Percentiles rank a stretch among this genome's conserved stretches.
Conservation (phyloP, 2,113 vertebrate genomes). For the Tetrax tetrax region DNA sequence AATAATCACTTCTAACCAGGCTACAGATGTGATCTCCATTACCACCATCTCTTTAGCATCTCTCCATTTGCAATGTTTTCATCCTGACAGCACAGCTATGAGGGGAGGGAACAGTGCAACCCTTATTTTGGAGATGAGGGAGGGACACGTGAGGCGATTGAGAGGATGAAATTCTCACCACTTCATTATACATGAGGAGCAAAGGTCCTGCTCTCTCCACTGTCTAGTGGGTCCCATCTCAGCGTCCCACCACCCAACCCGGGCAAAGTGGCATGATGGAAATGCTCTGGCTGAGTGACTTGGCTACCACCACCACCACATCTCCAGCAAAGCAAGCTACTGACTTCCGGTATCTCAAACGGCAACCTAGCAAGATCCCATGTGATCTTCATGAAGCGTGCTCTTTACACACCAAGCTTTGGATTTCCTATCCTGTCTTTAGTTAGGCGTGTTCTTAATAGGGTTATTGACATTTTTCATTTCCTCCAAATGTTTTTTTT, state of each 20-base stretch:
- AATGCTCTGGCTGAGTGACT: background rate
- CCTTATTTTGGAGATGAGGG: background rate
- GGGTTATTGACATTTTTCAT: background rate
- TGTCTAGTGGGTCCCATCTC: background rate
- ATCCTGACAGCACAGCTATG: rapidly evolving
- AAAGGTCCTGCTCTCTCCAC: background rate
- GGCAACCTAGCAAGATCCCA: rapidly evolving
- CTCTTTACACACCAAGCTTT: background rate
- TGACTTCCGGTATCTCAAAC: background rate
- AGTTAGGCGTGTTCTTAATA: background rate
- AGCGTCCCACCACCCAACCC: background rate
- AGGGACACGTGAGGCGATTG: background rate
- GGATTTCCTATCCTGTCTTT: background rate
- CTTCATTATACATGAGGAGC: rapidly evolving
- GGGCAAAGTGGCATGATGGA: background rate
- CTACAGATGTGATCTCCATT: background rate
- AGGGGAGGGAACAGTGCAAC: background rate
- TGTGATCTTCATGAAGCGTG: background rate
- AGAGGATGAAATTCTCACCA: background rate
- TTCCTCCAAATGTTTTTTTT: background rate
- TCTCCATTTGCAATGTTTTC: background rate
- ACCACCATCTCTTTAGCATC: background rate
- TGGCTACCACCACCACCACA: background rate
- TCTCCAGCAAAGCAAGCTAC: background rate
- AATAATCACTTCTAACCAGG: background rate